These are phyloP conservation scores for Euzetes globulus DNA, from an alignment of 2,888 invertebrate species.

Conservation along the genomic window DNA sequence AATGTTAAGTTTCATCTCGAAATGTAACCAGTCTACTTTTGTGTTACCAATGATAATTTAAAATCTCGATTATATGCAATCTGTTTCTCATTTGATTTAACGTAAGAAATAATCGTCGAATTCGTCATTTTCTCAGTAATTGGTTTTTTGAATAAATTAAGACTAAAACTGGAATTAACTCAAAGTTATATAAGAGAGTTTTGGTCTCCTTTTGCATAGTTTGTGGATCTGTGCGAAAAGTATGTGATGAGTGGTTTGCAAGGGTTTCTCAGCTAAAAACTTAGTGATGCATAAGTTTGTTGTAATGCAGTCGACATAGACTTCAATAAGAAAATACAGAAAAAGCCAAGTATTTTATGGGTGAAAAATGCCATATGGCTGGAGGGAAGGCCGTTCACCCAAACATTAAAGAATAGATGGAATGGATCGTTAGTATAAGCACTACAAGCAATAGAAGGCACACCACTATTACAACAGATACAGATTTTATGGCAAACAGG, in stretches of 20 bases:
- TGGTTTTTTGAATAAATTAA: no score
- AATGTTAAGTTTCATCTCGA: no score
- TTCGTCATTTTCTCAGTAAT: no score
- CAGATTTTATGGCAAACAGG: not conserved
- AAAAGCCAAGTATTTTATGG: not conserved
- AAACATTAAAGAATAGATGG: not conserved
- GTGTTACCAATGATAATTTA: no score
- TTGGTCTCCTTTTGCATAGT: not conserved
- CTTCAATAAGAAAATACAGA: not conserved
- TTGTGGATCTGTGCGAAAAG: not conserved
- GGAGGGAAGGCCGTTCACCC: constrained; percentile 1
- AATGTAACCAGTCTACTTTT: no score
- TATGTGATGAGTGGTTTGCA: not conserved
- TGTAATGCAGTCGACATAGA: not conserved
- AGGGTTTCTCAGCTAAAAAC: not conserved
- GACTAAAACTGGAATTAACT: no score
- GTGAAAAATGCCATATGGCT: constrained; percentile 4
- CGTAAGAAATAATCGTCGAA: no score
- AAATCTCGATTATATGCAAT: no score
- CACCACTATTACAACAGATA: no score
- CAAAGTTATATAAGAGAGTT: no score
- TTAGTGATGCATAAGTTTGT: not conserved
- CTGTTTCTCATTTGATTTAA: no score
- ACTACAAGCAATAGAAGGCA: not conserved
- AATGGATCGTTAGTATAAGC: not conserved